phyloP scores from a whole-genome alignment of 2,797 vertebrate species.

The Psittacula echo region DNA sequence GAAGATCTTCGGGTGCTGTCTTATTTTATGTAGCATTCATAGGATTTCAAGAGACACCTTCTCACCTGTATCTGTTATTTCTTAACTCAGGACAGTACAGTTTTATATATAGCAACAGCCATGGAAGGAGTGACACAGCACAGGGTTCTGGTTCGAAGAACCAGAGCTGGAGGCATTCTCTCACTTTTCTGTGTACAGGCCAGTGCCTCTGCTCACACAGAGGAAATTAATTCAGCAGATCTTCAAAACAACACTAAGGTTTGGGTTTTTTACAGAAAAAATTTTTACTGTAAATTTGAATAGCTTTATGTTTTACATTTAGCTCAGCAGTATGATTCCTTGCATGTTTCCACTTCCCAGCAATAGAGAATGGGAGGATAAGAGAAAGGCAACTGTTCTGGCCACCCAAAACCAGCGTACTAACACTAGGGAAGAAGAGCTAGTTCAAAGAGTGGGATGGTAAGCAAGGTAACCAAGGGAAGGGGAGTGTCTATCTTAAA shows the following conservation, averaged over 20 bases:
- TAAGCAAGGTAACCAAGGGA: background rate
- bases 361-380: background rate
- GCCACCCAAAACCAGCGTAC: background rate
- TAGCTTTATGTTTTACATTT: background rate
- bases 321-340: background rate
- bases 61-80: background rate
- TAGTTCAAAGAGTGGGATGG: background rate
- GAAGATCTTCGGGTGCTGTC: background rate
- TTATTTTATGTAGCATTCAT: background rate
- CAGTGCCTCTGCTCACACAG: background rate
- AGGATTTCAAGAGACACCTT: background rate
- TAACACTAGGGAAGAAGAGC: background rate
- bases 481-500: background rate
- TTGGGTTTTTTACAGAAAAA: background rate
- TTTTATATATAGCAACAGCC: background rate
- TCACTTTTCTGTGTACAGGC: background rate
- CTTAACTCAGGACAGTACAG: accelerated
- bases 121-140: accelerated
- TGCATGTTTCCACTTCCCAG: background rate
- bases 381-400: background rate
- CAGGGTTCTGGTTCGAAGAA: background rate
- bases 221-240: background rate
- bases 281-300: background rate
- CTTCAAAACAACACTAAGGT: background rate
- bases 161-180: background rate